Base-by-base conservation (phyloP, 2,113 vertebrate genomes). In the Podarcis muralis region DNA sequence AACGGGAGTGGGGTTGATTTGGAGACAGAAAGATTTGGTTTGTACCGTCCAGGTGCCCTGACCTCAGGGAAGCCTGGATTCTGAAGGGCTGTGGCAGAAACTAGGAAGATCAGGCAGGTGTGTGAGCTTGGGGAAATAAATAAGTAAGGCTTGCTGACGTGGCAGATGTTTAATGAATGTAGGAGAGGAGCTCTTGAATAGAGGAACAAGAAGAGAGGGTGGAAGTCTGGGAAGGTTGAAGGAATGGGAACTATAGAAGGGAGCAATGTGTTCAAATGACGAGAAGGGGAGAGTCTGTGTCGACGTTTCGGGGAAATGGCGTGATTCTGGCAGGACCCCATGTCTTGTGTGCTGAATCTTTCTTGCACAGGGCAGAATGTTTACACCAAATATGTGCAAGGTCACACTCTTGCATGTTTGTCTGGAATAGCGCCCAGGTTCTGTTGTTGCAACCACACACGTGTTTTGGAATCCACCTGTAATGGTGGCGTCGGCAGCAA, bases 101-200 rank as follows among this genome's bases (percentile, higher is more conserved):
- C 71, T 20, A 48, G 71, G 57, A 83, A 83, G 87, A 53, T 1
- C 5, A 27, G 62, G 23, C 81, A 88, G 87, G 72, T 88, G 40
- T 77, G 3, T 9, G 9, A 57, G 48, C n/a, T 53, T 11, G 37
- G 32, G n/a, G 2, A 8, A 1, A 9, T 12, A 35, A 37, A 48
- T 6, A 32, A 30, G 5, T 12, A 18, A 1, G 25, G 68, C 8
- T 74, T 87, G 83, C 68, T 7, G 18, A 76, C 71, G 59, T 77
- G 72, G 81, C 87, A 88, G 87, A 83, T 83, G 87, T 80, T 71
- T 48, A 37, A 88, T 82, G 83, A 77, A 83, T 77, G 23, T 9
- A 3, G 1, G 7, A 68, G 48, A 40, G 8, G 53, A 83, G 80
- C 35, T 66, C 25, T n/a, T 22, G 15, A 48, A 53, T 53, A 53